Base-by-base conservation (phyloP, 2,113 vertebrate species). In the Albula goreensis region DNA sequence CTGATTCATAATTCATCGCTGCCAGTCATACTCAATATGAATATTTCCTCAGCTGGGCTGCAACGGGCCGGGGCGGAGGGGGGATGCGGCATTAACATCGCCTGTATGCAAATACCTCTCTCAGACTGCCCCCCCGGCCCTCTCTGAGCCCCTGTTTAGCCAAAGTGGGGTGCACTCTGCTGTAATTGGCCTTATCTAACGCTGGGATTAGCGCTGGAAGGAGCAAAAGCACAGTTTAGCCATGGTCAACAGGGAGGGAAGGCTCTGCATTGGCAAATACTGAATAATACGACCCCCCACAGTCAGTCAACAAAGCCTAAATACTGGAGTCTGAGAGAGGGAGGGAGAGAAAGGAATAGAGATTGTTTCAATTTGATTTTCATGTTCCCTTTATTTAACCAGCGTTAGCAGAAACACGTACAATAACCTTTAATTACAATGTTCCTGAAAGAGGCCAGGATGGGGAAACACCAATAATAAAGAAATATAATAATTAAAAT, bases 171-270 rank as follows among this genome's bases (percentile, higher is more conserved):
- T 86, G 83, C 83, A 85, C 86, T 87, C 84, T 89, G 88, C 90
- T 90, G 91, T 90, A 93, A 92, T 90, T 87, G 88, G 82, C 87
- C 90, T 92, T 92, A 94, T 94, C 92, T 91, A 89, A 91, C 90
- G 91, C 88, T 89, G 88, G 91, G 92, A 94, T 93, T 93, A 94
- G 92, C 92, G 92, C 91, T 93, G 90, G 90, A 91, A 86, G 80
- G 92, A 94, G 93, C 89, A 92, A 93, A 90, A 93, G 89, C 87
- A 90, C 87, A 90, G 90, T 92, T 93, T 93, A 93, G 91, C 90
- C 85, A 85, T 88, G 91, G 91, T 91, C 93, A 93, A 89, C 91
- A 90, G 91, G 89, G 90, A 93, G 89, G 88, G 89, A 10, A 31
- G 60, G 17, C 7, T 9, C 17, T 74, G 19, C 80, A 85, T 89